Conservation (phyloP, 2,888 invertebrate genomes). For the Hirtodrosophila cameraria region DNA sequence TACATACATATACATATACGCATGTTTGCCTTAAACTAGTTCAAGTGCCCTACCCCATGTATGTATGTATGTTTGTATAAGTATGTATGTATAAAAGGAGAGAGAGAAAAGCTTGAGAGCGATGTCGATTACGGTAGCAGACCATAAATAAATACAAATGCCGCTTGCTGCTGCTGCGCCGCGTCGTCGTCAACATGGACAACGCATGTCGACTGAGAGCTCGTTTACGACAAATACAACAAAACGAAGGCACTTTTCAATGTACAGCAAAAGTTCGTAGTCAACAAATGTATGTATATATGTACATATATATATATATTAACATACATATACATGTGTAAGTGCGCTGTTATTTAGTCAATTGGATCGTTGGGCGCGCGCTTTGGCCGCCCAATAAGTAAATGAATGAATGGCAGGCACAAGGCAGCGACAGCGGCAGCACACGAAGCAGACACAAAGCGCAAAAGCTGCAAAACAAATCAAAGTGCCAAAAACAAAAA, state of each 20-base stretch:
- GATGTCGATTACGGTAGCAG: conserved; percentile 71
- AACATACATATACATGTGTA: conserved; percentile 1
- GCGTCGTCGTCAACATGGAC: conserved; percentile 53
- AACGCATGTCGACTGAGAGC: conserved; percentile 38
- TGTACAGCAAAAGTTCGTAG: conserved; percentile 18
- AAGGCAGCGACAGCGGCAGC: neutral
- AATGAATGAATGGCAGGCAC: conserved; percentile 27
- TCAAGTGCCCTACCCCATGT: conserved; percentile 74
- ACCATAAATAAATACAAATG: conserved; percentile 73
- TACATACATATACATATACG: neutral
- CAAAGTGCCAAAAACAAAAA: conserved; percentile 26
- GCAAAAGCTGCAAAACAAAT: conserved; percentile 24
- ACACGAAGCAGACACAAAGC: conserved; percentile 16
- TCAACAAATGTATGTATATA: neutral
- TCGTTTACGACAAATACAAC: conserved; percentile 13
- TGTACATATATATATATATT: conserved; percentile 1
- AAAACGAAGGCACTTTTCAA: conserved; percentile 36
- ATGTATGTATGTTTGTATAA: conserved; percentile 2
- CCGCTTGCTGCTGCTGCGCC: conserved; percentile 42
- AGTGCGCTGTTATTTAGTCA: conserved; percentile 36
- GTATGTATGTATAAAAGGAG: conserved; percentile 13
- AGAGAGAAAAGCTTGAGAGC: conserved; percentile 32
- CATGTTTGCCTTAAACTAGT: conserved; percentile 53
- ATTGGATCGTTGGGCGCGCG: conserved; percentile 36
- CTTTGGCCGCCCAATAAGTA: conserved; percentile 35